These are phyloP conservation scores for Hydrozoanthus gracilis DNA, from an alignment of 92 coral and sea anemone genomes.

Conservation along the genomic window DNA sequence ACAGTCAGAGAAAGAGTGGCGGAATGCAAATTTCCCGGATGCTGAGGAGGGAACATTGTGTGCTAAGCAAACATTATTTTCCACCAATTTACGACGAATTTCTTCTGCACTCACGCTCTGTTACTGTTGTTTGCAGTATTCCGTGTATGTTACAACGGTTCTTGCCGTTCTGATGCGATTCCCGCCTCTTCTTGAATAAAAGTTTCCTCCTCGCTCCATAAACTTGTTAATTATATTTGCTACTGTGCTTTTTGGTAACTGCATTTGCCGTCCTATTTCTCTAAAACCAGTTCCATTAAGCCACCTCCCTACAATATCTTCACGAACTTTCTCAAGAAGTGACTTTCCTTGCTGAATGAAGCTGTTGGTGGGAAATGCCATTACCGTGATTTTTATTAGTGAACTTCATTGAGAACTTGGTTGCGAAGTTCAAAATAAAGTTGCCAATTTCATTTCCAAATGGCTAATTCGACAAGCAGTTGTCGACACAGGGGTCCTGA, in stretches of 20 bases:
- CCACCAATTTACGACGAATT: slow-evolving; percentile 54
- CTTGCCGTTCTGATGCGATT: slow-evolving; percentile 44
- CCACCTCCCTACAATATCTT: not conserved
- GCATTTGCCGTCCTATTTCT: slow-evolving; percentile 51
- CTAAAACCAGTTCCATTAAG: slow-evolving; percentile 23
- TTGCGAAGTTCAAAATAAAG: no score
- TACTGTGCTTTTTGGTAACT: slow-evolving; percentile 53
- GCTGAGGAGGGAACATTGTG: slow-evolving; percentile 56
- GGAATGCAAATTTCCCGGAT: no score
- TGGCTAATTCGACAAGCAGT: no score
- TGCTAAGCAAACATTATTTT: slow-evolving; percentile 53
- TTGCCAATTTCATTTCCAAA: no score
- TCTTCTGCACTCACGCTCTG: slow-evolving; percentile 64
- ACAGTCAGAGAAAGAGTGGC: no score
- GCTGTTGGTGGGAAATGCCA: no score
- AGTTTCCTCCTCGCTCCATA: slow-evolving; percentile 42
- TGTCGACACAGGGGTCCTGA: no score
- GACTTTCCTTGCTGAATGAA: no score
- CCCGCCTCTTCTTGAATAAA: slow-evolving; percentile 43
- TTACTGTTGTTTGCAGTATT: slow-evolving; percentile 66
- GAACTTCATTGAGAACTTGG: no score
- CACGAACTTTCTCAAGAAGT: not conserved
- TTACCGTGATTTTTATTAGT: no score
- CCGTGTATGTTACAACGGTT: slow-evolving; percentile 53
- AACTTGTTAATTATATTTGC: slow-evolving; percentile 54